Evolutionary conservation across 2,113 vertebrate genomes (phyloP), one percentile per base, ranked within the genome.

Genomic region (Cololabis saira): DNA sequence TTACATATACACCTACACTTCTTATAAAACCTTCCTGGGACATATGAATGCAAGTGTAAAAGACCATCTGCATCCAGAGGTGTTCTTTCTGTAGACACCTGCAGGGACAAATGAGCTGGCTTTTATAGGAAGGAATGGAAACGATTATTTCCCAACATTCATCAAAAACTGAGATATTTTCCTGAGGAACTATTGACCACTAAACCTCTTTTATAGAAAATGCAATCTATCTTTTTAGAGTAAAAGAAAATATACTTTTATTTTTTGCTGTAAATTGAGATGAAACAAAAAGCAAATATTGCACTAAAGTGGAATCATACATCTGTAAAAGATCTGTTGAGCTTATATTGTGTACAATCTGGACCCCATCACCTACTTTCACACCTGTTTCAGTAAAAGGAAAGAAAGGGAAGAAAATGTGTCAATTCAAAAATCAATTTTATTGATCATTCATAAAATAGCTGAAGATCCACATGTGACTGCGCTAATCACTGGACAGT

Each of bases 371-470:
- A 11, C 33, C 10, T 1, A 37, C 3, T 37, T 9, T 37, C 10
- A 37, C 33, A 37, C 33, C 33, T 11, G 10, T 37, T 37, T 37
- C 33, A 5, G 22, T 13, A 37, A 12, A 27, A 19, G 61, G 56
- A 18, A 65, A 15, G 42, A 12, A 27, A 19, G 61, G 56, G n/a
- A 65, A 16, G 24, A 17, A 58, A 85, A 68, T 12, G 1, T 15
- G n/a, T 12, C 50, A 48, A 56, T 51, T 54, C 60, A 68, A 67
- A 65, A 84, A 79, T 81, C 66, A 1, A 16, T 79, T 48, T n/a
- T 41, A 78, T 65, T 75, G 73, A 85, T 76, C 61, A 56, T 16
- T 42, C 15, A 76, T 71, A 54, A 50, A 73, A 33, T 30, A 50
- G 52, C 56, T 59, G 41, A 12, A 43, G 41, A 62, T 73, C 63